Conservation (phyloP, 2,888 invertebrate genomes). For the Tupiocoris notatus region DNA sequence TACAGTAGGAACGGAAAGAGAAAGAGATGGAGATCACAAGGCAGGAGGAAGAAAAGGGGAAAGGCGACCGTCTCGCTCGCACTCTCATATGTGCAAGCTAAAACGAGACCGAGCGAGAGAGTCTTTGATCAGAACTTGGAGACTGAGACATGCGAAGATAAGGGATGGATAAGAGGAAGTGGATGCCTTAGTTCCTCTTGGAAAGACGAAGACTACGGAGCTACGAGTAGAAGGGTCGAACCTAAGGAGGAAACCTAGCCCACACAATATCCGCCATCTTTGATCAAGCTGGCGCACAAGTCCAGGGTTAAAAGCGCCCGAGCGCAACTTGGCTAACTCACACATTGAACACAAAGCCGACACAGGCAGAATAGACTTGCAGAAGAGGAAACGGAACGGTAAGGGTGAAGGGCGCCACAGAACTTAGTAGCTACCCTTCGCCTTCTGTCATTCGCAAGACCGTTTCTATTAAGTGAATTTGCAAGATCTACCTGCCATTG, state of each 20-base stretch:
- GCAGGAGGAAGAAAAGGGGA: background rate
- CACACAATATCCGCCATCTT: conserved; percentile 43
- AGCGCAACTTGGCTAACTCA: background rate
- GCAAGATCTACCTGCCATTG: conserved; percentile 16
- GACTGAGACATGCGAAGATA: conserved; percentile 22
- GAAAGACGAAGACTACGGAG: background rate
- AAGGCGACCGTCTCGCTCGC: background rate
- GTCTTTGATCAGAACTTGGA: conserved; percentile 36
- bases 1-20: background rate
- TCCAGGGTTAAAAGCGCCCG: background rate
- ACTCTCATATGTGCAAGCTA: background rate
- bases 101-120: background rate
- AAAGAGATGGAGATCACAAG: background rate
- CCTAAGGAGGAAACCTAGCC: background rate
- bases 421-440: background rate
- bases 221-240: background rate
- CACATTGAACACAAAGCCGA: background rate
- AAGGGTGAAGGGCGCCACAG: conserved; percentile 1
- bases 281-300: conserved; percentile 33
- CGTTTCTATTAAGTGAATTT: conserved; percentile 10
- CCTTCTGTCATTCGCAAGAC: background rate
- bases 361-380: no score
- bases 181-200: background rate
- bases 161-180: background rate
- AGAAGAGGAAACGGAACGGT: background rate